Conservation (phyloP, 1,140 invertebrate species). For the Drosophila lini region DNA sequence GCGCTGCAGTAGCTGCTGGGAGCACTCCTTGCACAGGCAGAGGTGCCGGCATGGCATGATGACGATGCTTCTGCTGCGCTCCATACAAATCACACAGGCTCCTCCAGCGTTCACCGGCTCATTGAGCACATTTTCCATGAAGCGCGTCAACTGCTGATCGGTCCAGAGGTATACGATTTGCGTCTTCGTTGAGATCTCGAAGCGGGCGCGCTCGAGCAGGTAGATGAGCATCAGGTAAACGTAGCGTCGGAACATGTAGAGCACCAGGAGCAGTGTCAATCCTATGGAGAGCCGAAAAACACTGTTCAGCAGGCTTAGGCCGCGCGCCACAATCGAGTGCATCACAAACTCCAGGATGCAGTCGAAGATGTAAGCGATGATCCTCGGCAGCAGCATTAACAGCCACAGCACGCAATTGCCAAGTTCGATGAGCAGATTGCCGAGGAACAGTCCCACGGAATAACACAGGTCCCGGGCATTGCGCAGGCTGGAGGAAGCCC, state of each 20-base stretch:
- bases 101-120: not conserved
- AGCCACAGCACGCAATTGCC: constrained; percentile 47
- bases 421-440: constrained; percentile 37
- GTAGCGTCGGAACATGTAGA: constrained; percentile 59
- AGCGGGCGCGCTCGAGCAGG: constrained; percentile 7
- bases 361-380: constrained; percentile 31
- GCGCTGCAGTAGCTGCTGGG: constrained; percentile 8
- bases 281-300: constrained; percentile 51
- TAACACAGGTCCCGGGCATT: not conserved
- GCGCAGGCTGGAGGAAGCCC: constrained; percentile 19
- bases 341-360: constrained; percentile 23
- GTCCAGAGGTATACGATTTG: constrained; percentile 27
- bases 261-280: constrained; percentile 35
- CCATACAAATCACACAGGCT: constrained; percentile 60
- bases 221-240: constrained; percentile 27
- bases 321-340: constrained; percentile 16
- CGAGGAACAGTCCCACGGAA: constrained; percentile 6
- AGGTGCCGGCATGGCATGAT: constrained; percentile 64
- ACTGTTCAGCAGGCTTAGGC: constrained; percentile 42
- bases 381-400: constrained; percentile 39
- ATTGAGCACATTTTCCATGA: constrained; percentile 13
- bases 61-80: constrained; percentile 52
- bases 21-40: constrained; percentile 63
- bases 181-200: constrained; percentile 23
- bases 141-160: constrained; percentile 19